Base-by-base conservation (phyloP, 2,888 invertebrate genomes). In the Leuctra nigra region DNA sequence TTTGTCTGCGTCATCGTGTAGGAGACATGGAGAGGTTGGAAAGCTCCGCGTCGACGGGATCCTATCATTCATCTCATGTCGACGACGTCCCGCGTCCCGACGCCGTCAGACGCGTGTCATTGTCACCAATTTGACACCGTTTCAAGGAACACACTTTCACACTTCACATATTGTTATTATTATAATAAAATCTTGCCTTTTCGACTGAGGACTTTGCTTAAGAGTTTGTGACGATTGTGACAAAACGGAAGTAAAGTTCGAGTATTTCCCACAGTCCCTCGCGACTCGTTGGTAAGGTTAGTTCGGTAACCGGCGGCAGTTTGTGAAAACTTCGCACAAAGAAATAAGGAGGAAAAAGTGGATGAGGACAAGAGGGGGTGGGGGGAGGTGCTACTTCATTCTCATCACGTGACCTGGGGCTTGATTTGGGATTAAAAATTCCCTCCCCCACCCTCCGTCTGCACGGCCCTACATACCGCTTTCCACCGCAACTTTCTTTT, bases 391-490 rank as follows among this genome's bases (percentile, higher is more conserved):
- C 53, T 53, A 53, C 56, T 56, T 56, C 56, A 56, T 53, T 44
- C 56, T 20, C 33, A 35, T 46, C 53, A 57, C 57, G 57, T 57
- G 57, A 57, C 57, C 57, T 46, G 46, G 20, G 56, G 57, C 57
- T 53, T 46, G 57, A 57, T 53, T 53, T 53, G 35, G 57, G 57
- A 57, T 57, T 57, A 57, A 57, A 57, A 57, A 57, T 53, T 57
- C 44, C 39, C 23, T 14, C 36, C 36, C 53, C 44, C 41, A 46
- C 23, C 16, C 52, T 35, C 35, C 53, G 13, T 36, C n/a, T 54
- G 29, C 29, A 29, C 29, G 7, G 11, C 11, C 29, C 11, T 6
- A 29, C 29, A 29, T 11, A 7, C 7, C 11, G 11, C 29, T 29
- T 29, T 29, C 29, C 29, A n/a, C 6, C 29, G 29, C 29, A 29